phyloP scores from a whole-genome alignment of 2,797 vertebrate species.

The Sebastes vulpes region DNA sequence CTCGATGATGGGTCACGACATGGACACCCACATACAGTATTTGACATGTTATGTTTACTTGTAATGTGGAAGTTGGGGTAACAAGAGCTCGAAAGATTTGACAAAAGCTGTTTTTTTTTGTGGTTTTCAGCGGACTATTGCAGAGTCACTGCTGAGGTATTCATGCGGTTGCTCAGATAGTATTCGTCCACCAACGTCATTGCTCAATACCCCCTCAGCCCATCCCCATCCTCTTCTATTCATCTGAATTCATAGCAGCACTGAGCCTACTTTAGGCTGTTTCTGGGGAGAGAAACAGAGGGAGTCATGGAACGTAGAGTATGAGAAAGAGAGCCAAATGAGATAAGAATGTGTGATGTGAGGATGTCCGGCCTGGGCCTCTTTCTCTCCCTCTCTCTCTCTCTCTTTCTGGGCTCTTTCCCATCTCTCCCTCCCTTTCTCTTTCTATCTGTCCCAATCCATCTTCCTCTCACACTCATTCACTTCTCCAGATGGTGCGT shows the following conservation, averaged over 20 bases:
- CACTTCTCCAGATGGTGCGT: conserved; percentile 63
- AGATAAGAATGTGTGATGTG: conserved; percentile 73
- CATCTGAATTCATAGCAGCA: conserved; percentile 28
- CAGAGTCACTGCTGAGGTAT: neutral
- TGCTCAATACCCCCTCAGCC: neutral
- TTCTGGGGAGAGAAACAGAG: conserved; percentile 26
- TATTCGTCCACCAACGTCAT: neutral
- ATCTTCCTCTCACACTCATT: conserved; percentile 26
- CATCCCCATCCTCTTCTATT: neutral
- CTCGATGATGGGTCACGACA: neutral
- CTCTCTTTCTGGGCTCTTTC: neutral
- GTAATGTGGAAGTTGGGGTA: neutral
- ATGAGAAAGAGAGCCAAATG: conserved; percentile 45
- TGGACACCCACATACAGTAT: neutral
- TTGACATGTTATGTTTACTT: neutral
- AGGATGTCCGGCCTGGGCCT: conserved; percentile 61
- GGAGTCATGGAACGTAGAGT: conserved; percentile 47
- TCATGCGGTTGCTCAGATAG: conserved; percentile 8
- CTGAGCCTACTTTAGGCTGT: conserved; percentile 1
- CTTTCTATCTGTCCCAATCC: conserved; percentile 22
- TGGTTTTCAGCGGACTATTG: neutral
- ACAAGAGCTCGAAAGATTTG: neutral
- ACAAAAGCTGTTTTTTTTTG: neutral
- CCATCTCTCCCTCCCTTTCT: conserved; percentile 1
- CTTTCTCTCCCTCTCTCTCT: conserved; percentile 1